Evolutionary conservation across 2,797 vertebrate genomes (phyloP).

Genomic region (Muscicapa striata): DNA sequence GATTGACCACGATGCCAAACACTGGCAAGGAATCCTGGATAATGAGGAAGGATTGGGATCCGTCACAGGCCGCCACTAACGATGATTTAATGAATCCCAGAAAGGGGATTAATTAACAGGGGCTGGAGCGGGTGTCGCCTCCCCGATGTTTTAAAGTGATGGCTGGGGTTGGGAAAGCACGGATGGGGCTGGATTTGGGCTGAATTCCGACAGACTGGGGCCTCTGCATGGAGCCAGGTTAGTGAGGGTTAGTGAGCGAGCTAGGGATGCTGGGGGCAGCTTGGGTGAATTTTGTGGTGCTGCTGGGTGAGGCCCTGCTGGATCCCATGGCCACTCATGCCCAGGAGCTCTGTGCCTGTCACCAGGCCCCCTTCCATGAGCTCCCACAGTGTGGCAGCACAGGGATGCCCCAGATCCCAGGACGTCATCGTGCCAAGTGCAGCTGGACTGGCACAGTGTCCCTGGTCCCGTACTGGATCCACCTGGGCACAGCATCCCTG

Average conservation of each 20-base stretch:
- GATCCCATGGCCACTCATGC: not conserved
- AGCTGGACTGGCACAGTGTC: not conserved
- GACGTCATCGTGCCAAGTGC: accelerated
- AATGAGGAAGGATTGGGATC: not conserved
- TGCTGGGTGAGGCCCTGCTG: accelerated
- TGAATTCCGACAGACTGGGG: accelerated
- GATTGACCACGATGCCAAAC: not conserved
- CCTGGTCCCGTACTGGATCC: accelerated
- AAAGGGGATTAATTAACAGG: not conserved
- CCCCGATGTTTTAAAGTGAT: not conserved
- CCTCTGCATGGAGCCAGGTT: not conserved
- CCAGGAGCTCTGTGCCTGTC: not conserved
- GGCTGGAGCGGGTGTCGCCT: not conserved
- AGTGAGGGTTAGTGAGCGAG: accelerated
- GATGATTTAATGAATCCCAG: constrained; percentile 39
- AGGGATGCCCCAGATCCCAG: not conserved
- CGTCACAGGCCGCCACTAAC: not conserved
- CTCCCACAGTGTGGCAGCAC: accelerated
- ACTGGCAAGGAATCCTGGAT: not conserved
- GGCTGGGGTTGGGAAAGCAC: not conserved
- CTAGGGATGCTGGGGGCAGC: not conserved
- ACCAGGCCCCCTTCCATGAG: accelerated
- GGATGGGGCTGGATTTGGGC: not conserved
- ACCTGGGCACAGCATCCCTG: not conserved
- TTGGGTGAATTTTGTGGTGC: not conserved